A percentile compares a stretch with the other conserved stretches of the same genome.
phyloP scores from a whole-genome alignment of 2,888 invertebrate species.

The Eristalis tenax region DNA sequence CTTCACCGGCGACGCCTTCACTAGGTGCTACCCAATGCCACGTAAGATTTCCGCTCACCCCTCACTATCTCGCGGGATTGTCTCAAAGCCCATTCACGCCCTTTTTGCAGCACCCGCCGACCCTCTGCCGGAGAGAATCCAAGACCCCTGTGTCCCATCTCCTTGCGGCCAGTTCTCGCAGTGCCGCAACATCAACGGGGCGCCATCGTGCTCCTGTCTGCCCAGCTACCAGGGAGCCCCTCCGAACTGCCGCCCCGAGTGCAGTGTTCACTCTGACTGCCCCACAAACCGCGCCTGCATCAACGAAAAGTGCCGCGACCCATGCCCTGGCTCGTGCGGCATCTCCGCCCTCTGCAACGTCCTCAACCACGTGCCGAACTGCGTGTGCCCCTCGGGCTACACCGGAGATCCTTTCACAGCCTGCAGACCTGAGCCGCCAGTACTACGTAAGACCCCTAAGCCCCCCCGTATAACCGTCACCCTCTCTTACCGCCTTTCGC shows the following conservation, averaged over 20 bases:
- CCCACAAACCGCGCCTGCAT: slow-evolving; percentile 84
- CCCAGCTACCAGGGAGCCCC: slow-evolving; percentile 84
- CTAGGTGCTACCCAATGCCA: slow-evolving; percentile 81
- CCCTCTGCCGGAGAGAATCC: slow-evolving; percentile 78
- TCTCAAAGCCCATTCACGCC: neutral
- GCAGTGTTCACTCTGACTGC: slow-evolving; percentile 83
- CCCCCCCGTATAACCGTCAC: no score
- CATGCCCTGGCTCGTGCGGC: slow-evolving; percentile 88
- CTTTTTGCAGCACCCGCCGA: slow-evolving; percentile 73
- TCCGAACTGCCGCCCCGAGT: slow-evolving; percentile 84
- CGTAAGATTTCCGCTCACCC: slow-evolving; percentile 74
- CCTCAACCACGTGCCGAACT: slow-evolving; percentile 87
- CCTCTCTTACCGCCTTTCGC: neutral
- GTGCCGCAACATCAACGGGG: slow-evolving; percentile 86
- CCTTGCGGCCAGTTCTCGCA: slow-evolving; percentile 86
- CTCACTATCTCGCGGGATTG: slow-evolving; percentile 71
- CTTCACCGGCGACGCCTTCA: slow-evolving; percentile 86
- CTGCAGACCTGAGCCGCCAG: slow-evolving; percentile 83
- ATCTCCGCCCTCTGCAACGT: slow-evolving; percentile 87
- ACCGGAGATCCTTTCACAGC: slow-evolving; percentile 85
- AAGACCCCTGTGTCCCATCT: slow-evolving; percentile 84
- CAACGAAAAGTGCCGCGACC: slow-evolving; percentile 86
- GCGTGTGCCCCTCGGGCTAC: slow-evolving; percentile 86
- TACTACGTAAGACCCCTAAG: slow-evolving; percentile 80
- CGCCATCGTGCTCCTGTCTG: slow-evolving; percentile 84